phyloP scores from a whole-genome alignment of 2,113 vertebrate species.

The Albula goreensis region DNA sequence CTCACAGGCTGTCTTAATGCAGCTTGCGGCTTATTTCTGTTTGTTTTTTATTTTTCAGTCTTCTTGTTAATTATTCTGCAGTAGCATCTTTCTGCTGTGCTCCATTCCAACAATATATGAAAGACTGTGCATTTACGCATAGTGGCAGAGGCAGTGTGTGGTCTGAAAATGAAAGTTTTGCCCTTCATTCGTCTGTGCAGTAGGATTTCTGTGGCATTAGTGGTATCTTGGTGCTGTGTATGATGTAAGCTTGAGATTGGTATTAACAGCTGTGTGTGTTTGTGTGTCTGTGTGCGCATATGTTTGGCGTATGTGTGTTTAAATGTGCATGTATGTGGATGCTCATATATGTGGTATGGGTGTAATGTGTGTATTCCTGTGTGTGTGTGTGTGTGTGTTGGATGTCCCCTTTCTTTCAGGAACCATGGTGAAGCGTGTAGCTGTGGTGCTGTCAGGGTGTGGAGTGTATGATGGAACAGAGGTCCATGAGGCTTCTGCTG shows the following conservation, averaged over 20 bases:
- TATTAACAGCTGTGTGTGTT: background rate
- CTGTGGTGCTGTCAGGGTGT: slow-evolving; percentile 80
- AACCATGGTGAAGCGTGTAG: slow-evolving; percentile 76
- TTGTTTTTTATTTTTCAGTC: no score
- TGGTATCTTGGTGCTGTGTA: background rate
- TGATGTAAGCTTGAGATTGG: background rate
- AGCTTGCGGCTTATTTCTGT: no score
- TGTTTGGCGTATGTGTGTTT: slow-evolving; percentile 23
- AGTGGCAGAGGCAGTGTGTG: background rate
- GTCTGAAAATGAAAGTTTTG: background rate
- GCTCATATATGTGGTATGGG: no score
- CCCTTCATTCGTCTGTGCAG: background rate
- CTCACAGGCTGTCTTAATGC: no score
- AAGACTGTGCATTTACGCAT: background rate
- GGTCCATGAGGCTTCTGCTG: slow-evolving; percentile 80
- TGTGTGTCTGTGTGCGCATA: slow-evolving; percentile 6
- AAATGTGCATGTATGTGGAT: no score
- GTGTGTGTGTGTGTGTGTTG: slow-evolving; percentile 30
- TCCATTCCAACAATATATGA: background rate
- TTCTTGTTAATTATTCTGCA: no score
- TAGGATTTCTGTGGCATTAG: background rate
- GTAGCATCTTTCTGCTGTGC: no score
- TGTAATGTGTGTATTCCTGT: no score
- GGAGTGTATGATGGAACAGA: slow-evolving; percentile 83
- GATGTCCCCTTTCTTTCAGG: slow-evolving; percentile 26